Evolutionary conservation across 2,888 invertebrate genomes (phyloP).

Genomic region (Cacoxenus indagator): DNA sequence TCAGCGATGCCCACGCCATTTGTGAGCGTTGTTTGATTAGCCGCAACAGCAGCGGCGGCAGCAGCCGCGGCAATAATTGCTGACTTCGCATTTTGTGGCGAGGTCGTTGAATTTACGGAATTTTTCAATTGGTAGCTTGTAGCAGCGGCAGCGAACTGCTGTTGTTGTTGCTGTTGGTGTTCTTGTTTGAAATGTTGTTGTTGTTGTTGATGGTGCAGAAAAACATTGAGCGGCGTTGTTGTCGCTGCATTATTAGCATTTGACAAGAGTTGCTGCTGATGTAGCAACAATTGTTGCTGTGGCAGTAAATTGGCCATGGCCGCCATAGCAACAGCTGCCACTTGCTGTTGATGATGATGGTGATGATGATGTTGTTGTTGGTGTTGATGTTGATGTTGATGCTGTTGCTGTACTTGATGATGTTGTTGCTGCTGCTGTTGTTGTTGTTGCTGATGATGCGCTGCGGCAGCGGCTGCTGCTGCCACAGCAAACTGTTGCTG

Average conservation of each 20-base stretch:
- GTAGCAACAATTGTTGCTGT: constrained; percentile 60
- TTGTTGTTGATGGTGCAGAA: constrained; percentile 56
- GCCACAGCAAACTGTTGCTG: constrained; percentile 46
- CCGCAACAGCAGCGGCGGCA: constrained; percentile 26
- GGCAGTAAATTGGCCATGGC: constrained; percentile 69
- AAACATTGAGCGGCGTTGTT: constrained; percentile 52
- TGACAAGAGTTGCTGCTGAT: constrained; percentile 65
- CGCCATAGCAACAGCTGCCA: constrained; percentile 68
- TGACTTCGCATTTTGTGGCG: constrained; percentile 62
- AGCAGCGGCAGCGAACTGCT: constrained; percentile 54
- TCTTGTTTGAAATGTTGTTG: constrained; percentile 62
- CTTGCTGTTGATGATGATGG: constrained; percentile 63
- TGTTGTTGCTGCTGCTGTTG: constrained; percentile 42
- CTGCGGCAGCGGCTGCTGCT: constrained; percentile 55
- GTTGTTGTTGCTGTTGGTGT: constrained; percentile 58
- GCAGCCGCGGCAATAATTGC: constrained; percentile 52
- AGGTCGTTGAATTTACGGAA: constrained; percentile 58
- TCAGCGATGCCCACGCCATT: constrained; percentile 30
- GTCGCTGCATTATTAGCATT: constrained; percentile 56
- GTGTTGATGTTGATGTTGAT: constrained; percentile 42
- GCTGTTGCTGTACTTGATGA: constrained; percentile 37
- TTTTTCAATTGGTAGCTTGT: constrained; percentile 61
- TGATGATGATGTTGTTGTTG: constrained; percentile 60
- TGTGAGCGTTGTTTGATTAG: constrained; percentile 58
- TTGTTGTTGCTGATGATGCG: constrained; percentile 52